A percentile compares a stretch with the other conserved stretches of the same genome.
phyloP scores from a whole-genome alignment of 2,888 invertebrate genomes.

The Oscheius sp. region DNA sequence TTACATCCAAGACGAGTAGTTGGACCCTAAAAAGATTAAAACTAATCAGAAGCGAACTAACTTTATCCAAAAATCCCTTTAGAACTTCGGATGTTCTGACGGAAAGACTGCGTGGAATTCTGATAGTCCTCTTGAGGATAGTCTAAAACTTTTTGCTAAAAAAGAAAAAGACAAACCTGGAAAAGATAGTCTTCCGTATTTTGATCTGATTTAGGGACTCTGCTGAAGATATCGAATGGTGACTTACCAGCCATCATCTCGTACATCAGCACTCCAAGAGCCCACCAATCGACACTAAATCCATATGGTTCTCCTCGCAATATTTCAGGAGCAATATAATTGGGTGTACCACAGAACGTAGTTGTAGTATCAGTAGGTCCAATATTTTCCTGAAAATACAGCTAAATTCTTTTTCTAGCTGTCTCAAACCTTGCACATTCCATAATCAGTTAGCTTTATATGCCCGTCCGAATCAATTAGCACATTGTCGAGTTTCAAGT shows the following conservation, averaged over 20 bases:
- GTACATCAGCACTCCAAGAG: conserved; percentile 78
- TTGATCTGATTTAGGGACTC: conserved; percentile 87
- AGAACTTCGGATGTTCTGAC: conserved; percentile 95
- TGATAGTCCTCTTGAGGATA: conserved; percentile 96
- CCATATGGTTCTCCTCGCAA: conserved; percentile 78
- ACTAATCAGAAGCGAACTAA: no score
- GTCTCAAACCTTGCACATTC: conserved; percentile 84
- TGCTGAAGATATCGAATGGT: conserved; percentile 95
- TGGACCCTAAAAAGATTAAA: conserved; percentile 83
- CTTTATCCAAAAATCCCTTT: conserved; percentile 96
- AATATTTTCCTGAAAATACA: conserved; percentile 80
- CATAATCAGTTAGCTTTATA: conserved; percentile 98
- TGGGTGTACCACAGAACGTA: conserved; percentile 90
- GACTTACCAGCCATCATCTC: conserved; percentile 98
- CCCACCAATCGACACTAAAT: conserved; percentile 86
- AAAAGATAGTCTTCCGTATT: conserved; percentile 98
- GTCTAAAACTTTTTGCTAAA: no score
- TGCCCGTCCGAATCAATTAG: conserved; percentile 97
- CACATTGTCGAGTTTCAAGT: conserved; percentile 81
- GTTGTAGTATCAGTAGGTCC: conserved; percentile 92
- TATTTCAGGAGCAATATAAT: conserved; percentile 99
- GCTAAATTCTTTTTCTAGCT: neutral
- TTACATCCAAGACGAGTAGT: conserved; percentile 93
- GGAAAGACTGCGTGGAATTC: conserved; percentile 94
- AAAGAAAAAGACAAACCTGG: conserved; percentile 74